Percentiles rank a stretch among this genome's conserved stretches.
Evolutionary conservation across 2,113 vertebrate species (phyloP).

Genomic region (Siphamia tubifer): DNA sequence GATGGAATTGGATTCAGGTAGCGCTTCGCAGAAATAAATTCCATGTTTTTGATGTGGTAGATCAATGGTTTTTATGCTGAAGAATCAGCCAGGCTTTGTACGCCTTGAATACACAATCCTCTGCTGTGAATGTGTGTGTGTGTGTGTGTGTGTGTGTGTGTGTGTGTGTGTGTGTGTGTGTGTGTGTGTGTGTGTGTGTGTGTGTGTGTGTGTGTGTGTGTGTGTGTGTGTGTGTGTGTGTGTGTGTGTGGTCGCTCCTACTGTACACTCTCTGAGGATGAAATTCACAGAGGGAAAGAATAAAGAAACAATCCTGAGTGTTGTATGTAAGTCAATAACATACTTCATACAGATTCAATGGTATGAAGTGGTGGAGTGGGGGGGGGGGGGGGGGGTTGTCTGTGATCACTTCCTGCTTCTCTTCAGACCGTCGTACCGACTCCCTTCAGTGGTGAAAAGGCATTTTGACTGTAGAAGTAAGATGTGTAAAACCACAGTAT

Average conservation of each 20-base stretch:
- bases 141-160: slow-evolving; percentile 25
- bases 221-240: slow-evolving; percentile 45
- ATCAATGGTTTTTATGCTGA: slow-evolving; percentile 26
- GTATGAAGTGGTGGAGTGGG: slow-evolving; percentile 17
- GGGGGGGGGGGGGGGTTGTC: slow-evolving; percentile 50
- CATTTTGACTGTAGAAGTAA: too few species aligned
- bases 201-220: slow-evolving; percentile 45
- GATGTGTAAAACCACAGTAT: too few species aligned
- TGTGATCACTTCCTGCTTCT: slow-evolving; percentile 28
- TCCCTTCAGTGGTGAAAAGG: slow-evolving; percentile 45
- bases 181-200: slow-evolving; percentile 45
- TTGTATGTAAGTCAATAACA: slow-evolving; percentile 66
- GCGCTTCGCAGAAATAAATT: background rate
- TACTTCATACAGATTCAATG: slow-evolving; percentile 49
- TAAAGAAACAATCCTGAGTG: slow-evolving; percentile 26
- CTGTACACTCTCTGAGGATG: slow-evolving; percentile 41
- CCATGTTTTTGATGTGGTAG: slow-evolving; percentile 45
- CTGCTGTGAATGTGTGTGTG: slow-evolving; percentile 37
- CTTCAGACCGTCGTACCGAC: background rate
- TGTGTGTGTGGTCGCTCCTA: slow-evolving; percentile 25
- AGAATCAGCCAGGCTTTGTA: slow-evolving; percentile 21
- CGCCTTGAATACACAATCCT: slow-evolving; percentile 8
- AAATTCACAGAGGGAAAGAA: slow-evolving; percentile 28
- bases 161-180: slow-evolving; percentile 27
- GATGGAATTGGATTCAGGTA: slow-evolving; percentile 27